Base-by-base conservation (phyloP, 1,140 invertebrate species). In the Procambarus virginalis region DNA sequence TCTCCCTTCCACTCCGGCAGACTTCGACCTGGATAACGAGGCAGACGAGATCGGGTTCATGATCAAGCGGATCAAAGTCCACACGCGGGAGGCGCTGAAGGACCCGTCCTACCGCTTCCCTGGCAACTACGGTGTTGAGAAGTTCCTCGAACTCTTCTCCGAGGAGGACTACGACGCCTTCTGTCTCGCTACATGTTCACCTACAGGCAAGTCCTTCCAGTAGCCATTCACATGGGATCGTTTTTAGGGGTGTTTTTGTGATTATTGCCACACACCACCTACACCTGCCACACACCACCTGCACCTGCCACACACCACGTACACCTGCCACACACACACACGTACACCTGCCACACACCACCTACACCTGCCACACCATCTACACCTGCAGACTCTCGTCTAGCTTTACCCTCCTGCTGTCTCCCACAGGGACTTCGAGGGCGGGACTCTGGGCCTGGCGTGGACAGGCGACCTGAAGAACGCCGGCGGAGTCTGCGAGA, bases 171-270 rank as follows among this genome's bases (percentile, higher is more conserved):
- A 99, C 94, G 98, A 99, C 93, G 97, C 97, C 20, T 99, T 99
- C 94, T 99, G 99, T 93, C 95, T 99, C 93, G 98, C 99, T 99
- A 99, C 94, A 98, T 99, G 96, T 99, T 99, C 93, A 99, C 99
- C 3, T 99, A 99, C 94, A 95, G 91, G 91, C 90, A 86, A 8
- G 85, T 34, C 45, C 17, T 45, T 22, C n/a, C 6, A 58, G 6
- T 58, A 58, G 55, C 12, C 55, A 58, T 12, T 58, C 12, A 9
- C 8, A 17, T 64, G 17, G 17, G 60, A 64, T 4, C 17, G 60
- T 64, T 17, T 64, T 2, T 64, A 0, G 4, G n/a, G 6, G 6
- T 9, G 55, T 64, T 17, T n/a, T 12, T 2, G 60, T 64, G 12
- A 55, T 55, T 55, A n/a, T 55, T 64, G 4, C 60, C 17, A 17